Base-by-base conservation (phyloP, 1,140 invertebrate genomes). In the Leguminivora glycinivorella region DNA sequence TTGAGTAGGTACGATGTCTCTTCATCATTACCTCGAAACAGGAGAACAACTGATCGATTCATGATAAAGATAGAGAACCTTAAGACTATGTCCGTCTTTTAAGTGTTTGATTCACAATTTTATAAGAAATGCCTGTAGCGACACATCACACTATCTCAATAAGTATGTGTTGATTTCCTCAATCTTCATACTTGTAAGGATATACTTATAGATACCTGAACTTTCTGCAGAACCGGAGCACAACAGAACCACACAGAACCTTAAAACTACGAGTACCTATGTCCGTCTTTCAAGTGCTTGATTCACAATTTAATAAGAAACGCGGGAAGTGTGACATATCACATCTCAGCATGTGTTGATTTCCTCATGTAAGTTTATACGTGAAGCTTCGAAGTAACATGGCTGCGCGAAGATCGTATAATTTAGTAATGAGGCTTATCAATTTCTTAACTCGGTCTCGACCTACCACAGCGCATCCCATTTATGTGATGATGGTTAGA, bases 1-100 rank as follows among this genome's bases (percentile, higher is more conserved):
- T 88, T 84, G 84, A 87, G 88, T 87, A 82, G n/a, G n/a, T n/a
- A n/a, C 76, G 75, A 82, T 88, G 85, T 89, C 83, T 84, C 82
- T 83, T 85, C 79, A 81, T 86, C 79, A 82, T 87, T 83, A 84
- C 81, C 74, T 82, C 63, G 75, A 74, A 79, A 78, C 70, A 79
- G 72, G 76, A 77, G 68, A 77, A 82, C 29, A 56, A 56, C 56
- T 19, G 24, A 24, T 17, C 9, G 58, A 63, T 63, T 63, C 58
- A 63, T 29, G 58, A 63, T 31, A 26, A 34, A 63, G 58, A 63
- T 63, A 34, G 4, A 26, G 3, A 3, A 38, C 34, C 56, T 60
- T 12, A 31, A 60, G 29, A 60, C 56, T 24, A 10, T 60, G 26
- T 26, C 26, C 56, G 12, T 29, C 25, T n/a, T 29, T 63, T n/a